These are phyloP conservation scores for Hyperoplus immaculatus DNA, from an alignment of 2,797 vertebrate species.

Conservation along the genomic window DNA sequence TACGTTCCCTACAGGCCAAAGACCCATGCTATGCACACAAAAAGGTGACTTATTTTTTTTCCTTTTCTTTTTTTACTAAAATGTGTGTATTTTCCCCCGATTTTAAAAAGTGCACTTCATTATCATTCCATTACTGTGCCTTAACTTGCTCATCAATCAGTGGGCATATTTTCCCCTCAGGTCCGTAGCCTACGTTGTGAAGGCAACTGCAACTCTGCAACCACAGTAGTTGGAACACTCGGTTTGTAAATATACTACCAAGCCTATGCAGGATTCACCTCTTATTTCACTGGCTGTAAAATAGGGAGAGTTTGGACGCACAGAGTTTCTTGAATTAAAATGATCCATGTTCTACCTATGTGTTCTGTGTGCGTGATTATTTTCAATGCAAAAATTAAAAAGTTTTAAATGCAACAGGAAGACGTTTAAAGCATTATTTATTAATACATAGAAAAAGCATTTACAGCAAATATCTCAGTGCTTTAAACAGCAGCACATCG, in stretches of 20 bases:
- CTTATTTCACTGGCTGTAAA: slow-evolving; percentile 39
- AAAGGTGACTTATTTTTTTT: background rate
- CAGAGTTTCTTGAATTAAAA: slow-evolving; percentile 55
- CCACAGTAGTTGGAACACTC: background rate
- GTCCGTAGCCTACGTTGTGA: slow-evolving; percentile 1
- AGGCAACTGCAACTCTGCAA: slow-evolving; percentile 6
- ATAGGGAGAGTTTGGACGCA: background rate
- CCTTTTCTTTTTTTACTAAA: background rate
- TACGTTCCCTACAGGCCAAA: slow-evolving; percentile 66
- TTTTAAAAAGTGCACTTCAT: slow-evolving; percentile 2
- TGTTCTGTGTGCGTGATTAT: slow-evolving; percentile 17
- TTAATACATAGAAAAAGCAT: slow-evolving; percentile 77
- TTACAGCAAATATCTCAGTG: slow-evolving; percentile 67
- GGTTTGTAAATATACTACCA: slow-evolving; percentile 21
- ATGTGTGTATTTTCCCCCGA: background rate
- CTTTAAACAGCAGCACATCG: slow-evolving; percentile 62
- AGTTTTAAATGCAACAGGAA: background rate
- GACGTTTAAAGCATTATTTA: slow-evolving; percentile 80
- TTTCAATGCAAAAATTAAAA: slow-evolving; percentile 14
- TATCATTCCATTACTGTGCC: background rate
- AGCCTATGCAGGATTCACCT: slow-evolving; percentile 19
- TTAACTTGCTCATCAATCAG: background rate
- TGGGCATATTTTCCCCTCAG: background rate
- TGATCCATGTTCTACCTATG: background rate
- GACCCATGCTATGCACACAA: slow-evolving; percentile 40